phyloP scores from a whole-genome alignment of 2,113 vertebrate genomes.

The Heliornis fulica region DNA sequence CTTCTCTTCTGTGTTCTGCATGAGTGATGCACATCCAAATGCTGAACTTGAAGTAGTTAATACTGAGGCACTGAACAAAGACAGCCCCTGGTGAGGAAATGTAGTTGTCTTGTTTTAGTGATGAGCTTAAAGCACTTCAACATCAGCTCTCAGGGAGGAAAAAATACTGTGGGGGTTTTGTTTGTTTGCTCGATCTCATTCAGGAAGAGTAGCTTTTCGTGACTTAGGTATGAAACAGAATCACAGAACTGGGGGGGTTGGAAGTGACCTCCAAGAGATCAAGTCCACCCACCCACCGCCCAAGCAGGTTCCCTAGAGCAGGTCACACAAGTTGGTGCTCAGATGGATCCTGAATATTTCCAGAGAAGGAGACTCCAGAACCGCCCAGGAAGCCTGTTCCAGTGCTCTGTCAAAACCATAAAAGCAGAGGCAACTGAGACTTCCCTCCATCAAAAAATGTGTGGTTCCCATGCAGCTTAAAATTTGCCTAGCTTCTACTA shows the following conservation, averaged over 20 bases:
- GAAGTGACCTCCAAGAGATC: too few relatives aligned
- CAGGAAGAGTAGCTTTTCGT: neutral
- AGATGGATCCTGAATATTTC: too few relatives aligned
- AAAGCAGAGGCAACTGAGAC: neutral
- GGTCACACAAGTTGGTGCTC: too few relatives aligned
- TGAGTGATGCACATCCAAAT: neutral
- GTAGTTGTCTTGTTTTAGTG: neutral
- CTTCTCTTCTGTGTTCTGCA: neutral
- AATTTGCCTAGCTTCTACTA: neutral
- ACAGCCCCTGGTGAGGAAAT: neutral
- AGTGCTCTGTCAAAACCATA: too few relatives aligned
- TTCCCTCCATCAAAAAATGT: neutral
- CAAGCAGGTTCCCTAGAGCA: too few relatives aligned
- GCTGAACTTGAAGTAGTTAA: neutral
- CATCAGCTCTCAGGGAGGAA: neutral
- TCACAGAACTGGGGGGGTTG: too few relatives aligned
- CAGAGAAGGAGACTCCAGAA: too few relatives aligned
- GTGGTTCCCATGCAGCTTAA: neutral
- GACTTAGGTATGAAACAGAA: neutral
- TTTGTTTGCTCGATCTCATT: neutral
- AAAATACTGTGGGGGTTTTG: neutral
- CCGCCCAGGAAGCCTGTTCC: too few relatives aligned
- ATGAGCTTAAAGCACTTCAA: neutral
- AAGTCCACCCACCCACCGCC: too few relatives aligned
- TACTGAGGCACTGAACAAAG: neutral